These are phyloP conservation scores for Stegana nigrithorax DNA, from an alignment of 2,888 invertebrate genomes.

Conservation along the genomic window DNA sequence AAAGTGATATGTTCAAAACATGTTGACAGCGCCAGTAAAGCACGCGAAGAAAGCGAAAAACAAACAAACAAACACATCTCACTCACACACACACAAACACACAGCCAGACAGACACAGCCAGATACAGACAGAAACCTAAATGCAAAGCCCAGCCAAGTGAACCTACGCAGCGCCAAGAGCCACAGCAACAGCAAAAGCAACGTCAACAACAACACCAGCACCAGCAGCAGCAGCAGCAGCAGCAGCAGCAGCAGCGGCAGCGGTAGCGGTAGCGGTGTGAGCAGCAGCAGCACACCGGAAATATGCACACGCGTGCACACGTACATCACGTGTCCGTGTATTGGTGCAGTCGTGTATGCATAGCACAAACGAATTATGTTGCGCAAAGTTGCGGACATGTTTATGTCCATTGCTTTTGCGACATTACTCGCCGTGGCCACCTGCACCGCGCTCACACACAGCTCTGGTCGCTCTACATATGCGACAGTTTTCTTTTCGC, in stretches of 20 bases:
- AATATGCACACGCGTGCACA: background rate
- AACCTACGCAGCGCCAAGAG: background rate
- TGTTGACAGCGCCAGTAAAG: constrained; percentile 45
- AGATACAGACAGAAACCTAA: background rate
- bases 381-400: constrained; percentile 50
- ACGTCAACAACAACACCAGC: background rate
- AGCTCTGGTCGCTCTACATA: no score
- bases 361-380: constrained; percentile 42
- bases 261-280: no score
- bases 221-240: background rate
- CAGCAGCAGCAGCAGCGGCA: background rate
- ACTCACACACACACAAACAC: constrained; percentile 7
- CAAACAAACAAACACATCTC: constrained; percentile 60
- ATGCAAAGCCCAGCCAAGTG: background rate
- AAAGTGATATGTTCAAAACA: constrained; percentile 61
- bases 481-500: constrained; percentile 53
- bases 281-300: no score
- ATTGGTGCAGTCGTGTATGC: no score
- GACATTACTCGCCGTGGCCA: background rate
- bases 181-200: background rate
- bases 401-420: constrained; percentile 47
- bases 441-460: no score
- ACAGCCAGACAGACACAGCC: background rate
- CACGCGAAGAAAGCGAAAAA: constrained; percentile 46
- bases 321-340: no score